A percentile compares a stretch with the other conserved stretches of the same genome.
Conservation (phyloP, 2,888 invertebrate species). For the Phrixothrix hirtus region DNA sequence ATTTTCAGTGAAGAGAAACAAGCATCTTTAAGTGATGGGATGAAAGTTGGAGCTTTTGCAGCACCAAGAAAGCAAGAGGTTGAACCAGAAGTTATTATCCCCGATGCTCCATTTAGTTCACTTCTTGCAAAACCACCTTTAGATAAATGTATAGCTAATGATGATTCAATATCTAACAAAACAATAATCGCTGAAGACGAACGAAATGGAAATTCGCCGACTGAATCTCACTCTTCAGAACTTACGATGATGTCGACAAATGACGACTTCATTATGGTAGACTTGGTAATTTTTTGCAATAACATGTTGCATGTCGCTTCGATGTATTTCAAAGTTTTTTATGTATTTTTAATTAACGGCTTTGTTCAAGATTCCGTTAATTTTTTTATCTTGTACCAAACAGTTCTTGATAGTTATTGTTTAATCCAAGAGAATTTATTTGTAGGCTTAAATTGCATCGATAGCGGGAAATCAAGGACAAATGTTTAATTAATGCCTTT, state of each 20-base stretch:
- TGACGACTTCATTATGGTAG: conserved; percentile 73
- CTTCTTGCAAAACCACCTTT: conserved; percentile 52
- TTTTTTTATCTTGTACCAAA: too few relatives aligned
- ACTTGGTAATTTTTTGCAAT: conserved; percentile 63
- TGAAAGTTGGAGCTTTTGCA: conserved; percentile 79
- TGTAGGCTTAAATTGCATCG: too few relatives aligned
- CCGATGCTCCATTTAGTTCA: conserved; percentile 70
- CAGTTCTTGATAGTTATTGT: too few relatives aligned
- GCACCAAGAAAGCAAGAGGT: conserved; percentile 65
- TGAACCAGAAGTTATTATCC: conserved; percentile 60
- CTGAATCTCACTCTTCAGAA: conserved; percentile 56
- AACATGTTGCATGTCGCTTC: conserved; percentile 9
- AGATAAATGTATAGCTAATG: conserved; percentile 1
- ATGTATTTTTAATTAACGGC: too few relatives aligned
- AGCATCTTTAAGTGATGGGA: conserved; percentile 70
- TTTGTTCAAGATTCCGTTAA: too few relatives aligned
- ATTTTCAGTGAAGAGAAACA: conserved; percentile 66
- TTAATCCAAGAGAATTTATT: too few relatives aligned
- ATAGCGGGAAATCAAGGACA: too few relatives aligned
- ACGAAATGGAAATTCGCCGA: conserved; percentile 48
- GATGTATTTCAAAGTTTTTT: too few relatives aligned
- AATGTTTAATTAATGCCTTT: too few relatives aligned
- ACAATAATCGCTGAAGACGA: conserved; percentile 42
- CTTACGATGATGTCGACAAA: conserved; percentile 60
- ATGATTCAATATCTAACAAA: conserved; percentile 3